A percentile compares a stretch with the other conserved stretches of the same genome.
phyloP scores from a whole-genome alignment of 1,140 invertebrate genomes.

The Procambarus clarkii region DNA sequence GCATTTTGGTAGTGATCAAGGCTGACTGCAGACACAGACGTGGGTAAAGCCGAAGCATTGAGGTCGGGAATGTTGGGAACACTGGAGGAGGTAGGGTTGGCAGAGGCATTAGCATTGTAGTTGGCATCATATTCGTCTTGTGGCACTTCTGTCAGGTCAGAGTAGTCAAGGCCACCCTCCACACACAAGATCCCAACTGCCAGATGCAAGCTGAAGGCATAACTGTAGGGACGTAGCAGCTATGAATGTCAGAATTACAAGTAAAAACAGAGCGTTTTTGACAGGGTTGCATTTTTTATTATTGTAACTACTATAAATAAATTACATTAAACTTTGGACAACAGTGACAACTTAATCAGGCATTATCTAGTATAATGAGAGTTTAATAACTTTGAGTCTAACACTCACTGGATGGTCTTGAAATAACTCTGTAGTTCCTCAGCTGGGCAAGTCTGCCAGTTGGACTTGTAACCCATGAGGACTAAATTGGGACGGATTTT shows the following conservation, averaged over 20 bases:
- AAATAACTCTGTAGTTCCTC: slow-evolving; percentile 77
- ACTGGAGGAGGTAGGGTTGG: background rate
- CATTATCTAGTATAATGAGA: too few species aligned
- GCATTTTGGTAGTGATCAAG: background rate
- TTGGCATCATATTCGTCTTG: slow-evolving; percentile 5
- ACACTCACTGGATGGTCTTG: slow-evolving; percentile 76
- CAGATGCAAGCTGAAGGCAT: slow-evolving; percentile 79
- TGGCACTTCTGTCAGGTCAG: slow-evolving; percentile 13
- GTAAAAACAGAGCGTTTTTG: too few species aligned
- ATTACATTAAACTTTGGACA: too few species aligned
- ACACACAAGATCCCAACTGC: slow-evolving; percentile 79
- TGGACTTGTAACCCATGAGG: slow-evolving; percentile 81
- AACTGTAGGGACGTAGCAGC: slow-evolving; percentile 75
- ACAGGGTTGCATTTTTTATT: too few species aligned
- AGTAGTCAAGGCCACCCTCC: slow-evolving; percentile 76
- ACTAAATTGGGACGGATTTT: slow-evolving; percentile 93
- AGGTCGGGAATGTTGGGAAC: too few species aligned
- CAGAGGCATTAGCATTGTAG: background rate
- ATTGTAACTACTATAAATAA: too few species aligned
- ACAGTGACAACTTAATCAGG: too few species aligned
- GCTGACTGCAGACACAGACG: background rate
- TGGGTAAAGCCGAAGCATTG: background rate
- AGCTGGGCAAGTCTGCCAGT: slow-evolving; percentile 75
- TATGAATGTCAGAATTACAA: too few species aligned
- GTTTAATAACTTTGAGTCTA: too few species aligned